Evolutionary conservation across 1,140 invertebrate genomes (phyloP), one percentile per base, ranked within the genome.

Genomic region (Psilanteris sp.): DNA sequence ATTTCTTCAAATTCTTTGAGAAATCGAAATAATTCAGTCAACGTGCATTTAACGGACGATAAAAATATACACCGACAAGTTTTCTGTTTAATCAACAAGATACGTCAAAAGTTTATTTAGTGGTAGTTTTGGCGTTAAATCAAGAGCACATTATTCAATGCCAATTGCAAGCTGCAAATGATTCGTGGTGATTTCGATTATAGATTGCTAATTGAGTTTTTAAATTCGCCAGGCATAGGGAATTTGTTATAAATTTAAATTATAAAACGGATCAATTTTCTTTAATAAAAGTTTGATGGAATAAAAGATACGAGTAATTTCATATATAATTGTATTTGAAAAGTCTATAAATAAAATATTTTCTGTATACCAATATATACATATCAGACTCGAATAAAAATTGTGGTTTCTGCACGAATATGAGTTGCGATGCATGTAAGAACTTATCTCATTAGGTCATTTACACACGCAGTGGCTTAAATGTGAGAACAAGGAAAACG

Each of bases 341-440:
- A 36, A 36, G 32, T 52, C 46, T 52, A 52, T 36, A 24, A 36
- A 52, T 52, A 32, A 36, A 52, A 52, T 32, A 36, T 36, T n/a
- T n/a, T n/a, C 46, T 52, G 46, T 20, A 36, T 34, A 52, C 46
- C 29, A 8, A 36, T 36, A 36, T 52, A 52, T n/a, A n/a, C n/a
- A 52, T 52, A 24, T 52, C 18, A 13, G 13, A n/a, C 20, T 52
- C 20, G 10, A 8, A 5, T 5, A 4, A 27, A 26, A 29, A 31
- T 46, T 27, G 8, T 46, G 24, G n/a, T 46, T 7, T n/a, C n/a
- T n/a, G n/a, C 20, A 10, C 16, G 10, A 31, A 10, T 46, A 46
- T 46, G 4, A 8, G 5, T 24, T 41, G 37, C n/a, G n/a, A n/a
- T 41, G 27, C 29, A 44, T 31, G 43, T n/a, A 44, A 44, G 16